phyloP scores from a whole-genome alignment of 2,113 vertebrate genomes.

The Chiloscyllium plagiosum region DNA sequence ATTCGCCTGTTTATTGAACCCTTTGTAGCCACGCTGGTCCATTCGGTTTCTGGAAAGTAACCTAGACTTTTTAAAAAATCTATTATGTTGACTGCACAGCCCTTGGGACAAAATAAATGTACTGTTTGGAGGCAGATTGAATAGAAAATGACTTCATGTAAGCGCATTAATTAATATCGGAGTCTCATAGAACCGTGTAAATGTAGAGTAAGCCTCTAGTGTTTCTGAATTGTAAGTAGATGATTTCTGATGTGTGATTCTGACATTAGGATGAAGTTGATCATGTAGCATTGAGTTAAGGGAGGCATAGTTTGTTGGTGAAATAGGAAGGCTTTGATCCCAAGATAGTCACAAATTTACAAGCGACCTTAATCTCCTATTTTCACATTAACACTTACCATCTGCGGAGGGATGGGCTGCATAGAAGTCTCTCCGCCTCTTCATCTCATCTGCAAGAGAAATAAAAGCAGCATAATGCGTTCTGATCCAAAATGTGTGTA shows the following conservation, averaged over 20 bases:
- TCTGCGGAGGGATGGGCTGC: slow-evolving; percentile 67
- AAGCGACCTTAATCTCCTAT: neutral
- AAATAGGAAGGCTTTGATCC: neutral
- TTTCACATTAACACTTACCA: slow-evolving; percentile 50
- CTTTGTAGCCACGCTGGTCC: neutral
- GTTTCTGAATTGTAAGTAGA: neutral
- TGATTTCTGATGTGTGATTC: neutral
- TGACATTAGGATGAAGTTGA: neutral
- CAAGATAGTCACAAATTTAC: neutral
- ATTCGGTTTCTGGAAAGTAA: neutral
- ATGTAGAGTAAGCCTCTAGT: neutral
- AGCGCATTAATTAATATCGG: neutral
- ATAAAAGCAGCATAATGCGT: neutral
- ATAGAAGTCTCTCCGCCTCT: slow-evolving; percentile 81
- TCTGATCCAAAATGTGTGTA: neutral
- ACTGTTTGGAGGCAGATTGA: neutral
- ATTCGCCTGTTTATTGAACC: neutral
- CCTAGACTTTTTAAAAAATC: neutral
- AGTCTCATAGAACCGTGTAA: neutral
- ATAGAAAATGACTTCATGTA: neutral
- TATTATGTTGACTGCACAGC: neutral
- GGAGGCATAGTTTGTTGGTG: neutral
- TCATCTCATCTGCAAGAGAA: slow-evolving; percentile 77
- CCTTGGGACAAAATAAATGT: neutral
- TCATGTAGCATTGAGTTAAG: neutral